Conservation (phyloP, 2,797 vertebrate species). For the Syngnathus acus region DNA sequence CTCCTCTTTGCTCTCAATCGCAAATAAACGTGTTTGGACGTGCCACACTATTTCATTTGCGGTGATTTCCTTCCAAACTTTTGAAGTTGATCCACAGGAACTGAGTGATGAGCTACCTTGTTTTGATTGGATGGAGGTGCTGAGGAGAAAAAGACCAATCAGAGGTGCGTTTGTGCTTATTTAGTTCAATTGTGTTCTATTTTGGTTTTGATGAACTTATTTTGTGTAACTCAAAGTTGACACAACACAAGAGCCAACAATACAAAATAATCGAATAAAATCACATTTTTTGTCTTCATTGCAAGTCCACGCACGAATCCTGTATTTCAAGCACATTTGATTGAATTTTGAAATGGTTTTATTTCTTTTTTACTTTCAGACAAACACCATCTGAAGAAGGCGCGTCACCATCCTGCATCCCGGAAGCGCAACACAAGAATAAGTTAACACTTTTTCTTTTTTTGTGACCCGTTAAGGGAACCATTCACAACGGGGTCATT, state of each 20-base stretch:
- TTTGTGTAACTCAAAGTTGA: too few species aligned
- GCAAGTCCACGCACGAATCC: not conserved
- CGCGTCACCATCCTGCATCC: not conserved
- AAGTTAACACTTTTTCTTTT: not conserved
- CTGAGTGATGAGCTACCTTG: too few species aligned
- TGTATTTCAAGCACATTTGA: not conserved
- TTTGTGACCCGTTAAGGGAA: not conserved
- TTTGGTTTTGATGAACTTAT: too few species aligned
- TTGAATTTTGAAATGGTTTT: not conserved
- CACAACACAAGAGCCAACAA: too few species aligned
- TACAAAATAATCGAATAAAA: not conserved
- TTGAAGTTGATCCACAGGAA: not conserved
- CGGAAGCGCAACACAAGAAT: not conserved
- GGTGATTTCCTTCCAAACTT: not conserved
- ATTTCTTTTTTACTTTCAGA: not conserved
- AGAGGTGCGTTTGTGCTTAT: too few species aligned
- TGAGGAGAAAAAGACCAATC: too few species aligned
- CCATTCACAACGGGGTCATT: not conserved
- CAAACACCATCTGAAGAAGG: not conserved
- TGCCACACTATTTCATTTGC: not conserved
- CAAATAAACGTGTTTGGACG: not conserved
- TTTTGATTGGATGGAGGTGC: too few species aligned
- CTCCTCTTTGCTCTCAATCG: not conserved
- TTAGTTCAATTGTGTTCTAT: too few species aligned
- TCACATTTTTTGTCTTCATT: not conserved